phyloP scores from a whole-genome alignment of 1,140 invertebrate species.

The Drosophila erecta region DNA sequence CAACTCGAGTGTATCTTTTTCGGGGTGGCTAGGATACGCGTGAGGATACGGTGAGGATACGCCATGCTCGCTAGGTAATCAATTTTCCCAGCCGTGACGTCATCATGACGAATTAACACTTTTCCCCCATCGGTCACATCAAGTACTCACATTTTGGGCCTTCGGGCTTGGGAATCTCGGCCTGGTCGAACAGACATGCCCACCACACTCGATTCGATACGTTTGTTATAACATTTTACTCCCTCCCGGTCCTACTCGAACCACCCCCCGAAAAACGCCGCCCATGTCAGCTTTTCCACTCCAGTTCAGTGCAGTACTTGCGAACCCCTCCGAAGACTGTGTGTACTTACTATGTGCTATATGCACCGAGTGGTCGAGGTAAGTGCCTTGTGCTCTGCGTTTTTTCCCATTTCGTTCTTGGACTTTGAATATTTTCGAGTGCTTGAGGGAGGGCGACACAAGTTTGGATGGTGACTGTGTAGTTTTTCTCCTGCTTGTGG shows the following conservation, averaged over 20 bases:
- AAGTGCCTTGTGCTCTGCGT: conserved; percentile 36
- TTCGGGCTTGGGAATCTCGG: conserved; percentile 32
- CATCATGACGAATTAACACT: conserved; percentile 74
- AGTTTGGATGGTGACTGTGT: conserved; percentile 51
- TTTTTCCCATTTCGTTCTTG: conserved; percentile 23
- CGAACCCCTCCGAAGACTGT: conserved; percentile 10
- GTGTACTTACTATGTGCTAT: conserved; percentile 21
- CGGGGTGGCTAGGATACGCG: conserved; percentile 29
- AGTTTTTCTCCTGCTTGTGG: conserved; percentile 38
- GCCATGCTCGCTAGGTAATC: conserved; percentile 63
- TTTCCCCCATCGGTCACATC: conserved; percentile 31
- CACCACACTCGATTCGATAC: conserved; percentile 59
- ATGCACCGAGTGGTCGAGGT: conserved; percentile 48
- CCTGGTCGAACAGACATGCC: conserved; percentile 35
- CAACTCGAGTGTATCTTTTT: conserved; percentile 6
- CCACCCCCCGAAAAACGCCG: background rate
- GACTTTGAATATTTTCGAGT: conserved; percentile 33
- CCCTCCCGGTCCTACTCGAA: conserved; percentile 5
- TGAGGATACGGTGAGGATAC: conserved; percentile 34
- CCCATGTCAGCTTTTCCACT: background rate
- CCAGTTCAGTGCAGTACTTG: conserved; percentile 1
- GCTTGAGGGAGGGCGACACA: conserved; percentile 23
- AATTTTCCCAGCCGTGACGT: conserved; percentile 68
- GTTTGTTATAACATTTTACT: conserved; percentile 62
- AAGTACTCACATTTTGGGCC: conserved; percentile 27